Base-by-base conservation (phyloP, 2,797 vertebrate species). In the Paedocypris micromegethes region DNA sequence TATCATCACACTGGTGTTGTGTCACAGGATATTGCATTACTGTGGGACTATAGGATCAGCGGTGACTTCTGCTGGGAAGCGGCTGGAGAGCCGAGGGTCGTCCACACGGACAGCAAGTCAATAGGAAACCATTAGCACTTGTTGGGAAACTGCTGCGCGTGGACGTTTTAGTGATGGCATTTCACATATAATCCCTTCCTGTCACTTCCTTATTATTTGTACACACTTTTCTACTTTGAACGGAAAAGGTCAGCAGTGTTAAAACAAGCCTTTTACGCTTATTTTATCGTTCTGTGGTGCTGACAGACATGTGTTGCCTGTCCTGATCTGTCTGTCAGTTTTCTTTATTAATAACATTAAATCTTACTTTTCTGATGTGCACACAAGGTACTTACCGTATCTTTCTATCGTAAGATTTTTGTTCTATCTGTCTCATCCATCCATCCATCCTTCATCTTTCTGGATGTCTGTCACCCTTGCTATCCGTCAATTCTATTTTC, bases 61-160 rank as follows among this genome's bases (percentile, higher is more conserved):
- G 49, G 45, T 64, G 43, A 54, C 54, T 42, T n/a, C 48, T 42
- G 58, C 42, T 48, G 45, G 47, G 49, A 50, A 48, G 45, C 47
- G 8, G 9, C 51, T 42, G 48, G 52, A 63, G 40, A 70, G 40
- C 5, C 45, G 23, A 56, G 41, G 23, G 9, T 53, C 55, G 45
- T 59, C 59, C 67, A 61, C 6, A 54, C 46, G 59, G n/a, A 73
- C 70, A 58, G 61, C 49, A 69, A 72, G 71, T 64, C 70, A 75
- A 74, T 77, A 63, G 4, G 23, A 65, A 72, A 46, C 66, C 67
- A 76, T 78, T 76, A 72, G 54, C 64, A 51, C 53, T 73, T 9
- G 4, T 49, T 55, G 50, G 38, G 49, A 62, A 58, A 54, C 70
- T 76, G 43, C 9, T 52, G 54, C 41, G 53, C 67, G 41, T 53